Evolutionary conservation across 2,888 invertebrate genomes (phyloP), one percentile per base, ranked within the genome.

Genomic region (Hemicrepidius hirtus): DNA sequence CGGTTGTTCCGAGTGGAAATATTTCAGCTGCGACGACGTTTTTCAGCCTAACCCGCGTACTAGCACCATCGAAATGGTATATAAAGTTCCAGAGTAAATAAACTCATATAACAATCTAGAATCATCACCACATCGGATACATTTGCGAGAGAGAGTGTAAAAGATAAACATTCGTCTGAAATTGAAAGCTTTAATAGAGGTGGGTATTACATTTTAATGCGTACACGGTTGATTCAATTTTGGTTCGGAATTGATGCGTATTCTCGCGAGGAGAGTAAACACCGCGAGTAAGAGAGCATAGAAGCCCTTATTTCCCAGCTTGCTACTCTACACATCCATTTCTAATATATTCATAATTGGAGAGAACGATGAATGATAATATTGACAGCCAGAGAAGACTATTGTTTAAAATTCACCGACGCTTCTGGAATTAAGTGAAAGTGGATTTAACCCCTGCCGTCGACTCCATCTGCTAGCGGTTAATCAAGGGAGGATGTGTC

Each of bases 171-270:
- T 83, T 82, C 82, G 59, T 76, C 74, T 79, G 82, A 84, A 86
- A 85, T 85, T 84, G 85, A 85, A 85, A 85, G 85, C 84, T 82
- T 81, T 82, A 83, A 84, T 83, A 82, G 84, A 84, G 84, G 84
- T 85, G 84, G 84, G 80, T 83, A 81, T 83, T 82, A 85, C 85
- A 86, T 85, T 86, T 85, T 84, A 85, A 84, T 82, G 82, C 82
- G 80, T 80, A 79, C 80, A 79, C 78, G 81, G 79, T 78, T 84
- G 84, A 85, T 85, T 85, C 84, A 85, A 85, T 85, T 84, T 84
- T 83, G 82, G 80, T 81, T 80, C 76, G 82, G 68, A 69, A 73
- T 73, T 68, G 71, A 75, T 82, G 83, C 81, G 82, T 84, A 80
- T 81, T 81, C 82, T 79, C 77, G 80, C 81, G 76, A 78, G 79